Base-by-base conservation (phyloP, 2,888 invertebrate genomes). In the Amblyjoppa fuscipennis region DNA sequence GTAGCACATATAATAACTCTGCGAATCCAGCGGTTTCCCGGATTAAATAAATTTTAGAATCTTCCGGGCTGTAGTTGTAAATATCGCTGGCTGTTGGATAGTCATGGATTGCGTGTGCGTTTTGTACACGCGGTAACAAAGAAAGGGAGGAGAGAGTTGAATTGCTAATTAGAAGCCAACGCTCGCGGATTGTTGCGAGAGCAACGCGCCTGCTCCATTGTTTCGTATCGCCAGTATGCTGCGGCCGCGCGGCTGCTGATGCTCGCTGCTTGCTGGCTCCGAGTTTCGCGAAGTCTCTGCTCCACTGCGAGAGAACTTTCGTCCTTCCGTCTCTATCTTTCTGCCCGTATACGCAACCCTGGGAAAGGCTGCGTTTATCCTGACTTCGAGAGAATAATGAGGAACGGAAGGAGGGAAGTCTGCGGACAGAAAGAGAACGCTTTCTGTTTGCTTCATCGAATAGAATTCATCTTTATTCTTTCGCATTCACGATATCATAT, bases 91-190 rank as follows among this genome's bases (percentile, higher is more conserved):
- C 51, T 61, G 4, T 31, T 16, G 61, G 61, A 41, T 56, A 49
- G 45, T 76, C n/a, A 20, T 20, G 20, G 64, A 78, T 56, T 71
- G 74, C 53, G 79, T 53, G 73, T 74, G 68, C 6, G 83, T 85
- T 85, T 80, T 75, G 69, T 81, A 76, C 80, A 76, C 80, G 80
- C 51, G 80, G 75, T 73, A 86, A 86, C 80, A 81, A 85, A 80
- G 83, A 86, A 86, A 83, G 83, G 85, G 83, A 86, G 80, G 85
- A 85, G 85, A 86, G 85, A 86, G 83, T 83, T 86, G 85, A 86
- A 86, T 86, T 61, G 83, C 83, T 83, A 86, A 86, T 86, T 86
- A 86, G 77, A 69, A 70, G 85, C 80, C 80, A 86, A 83, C 80
- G 85, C 69, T 86, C 41, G 83, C 76, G 77, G 77, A 86, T 86